Base-by-base conservation (phyloP, 2,888 invertebrate genomes). In the Eilema depressum region DNA sequence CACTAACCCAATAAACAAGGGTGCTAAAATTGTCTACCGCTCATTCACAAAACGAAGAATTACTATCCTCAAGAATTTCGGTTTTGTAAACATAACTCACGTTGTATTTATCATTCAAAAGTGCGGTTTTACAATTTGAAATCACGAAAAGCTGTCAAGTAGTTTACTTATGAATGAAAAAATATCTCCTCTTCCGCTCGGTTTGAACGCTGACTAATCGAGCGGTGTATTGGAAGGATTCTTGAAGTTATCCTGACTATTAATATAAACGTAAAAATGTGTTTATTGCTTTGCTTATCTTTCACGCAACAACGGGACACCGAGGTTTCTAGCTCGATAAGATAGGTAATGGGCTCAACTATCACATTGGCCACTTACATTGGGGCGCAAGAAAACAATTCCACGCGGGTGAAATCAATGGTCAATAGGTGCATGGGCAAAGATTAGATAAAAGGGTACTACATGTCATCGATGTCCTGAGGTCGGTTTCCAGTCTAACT, bases 11-110 rank as follows among this genome's bases (percentile, higher is more conserved):
- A 90, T 88, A 90, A 89, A 87, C 81, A 66, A 74, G 66, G 78
- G 80, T 84, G 85, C 86, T 88, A 85, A 81, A 83, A 80, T 68
- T 70, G 67, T 77, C 80, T 74, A 71, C 74, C 80, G 81, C 79
- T 85, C 90, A 90, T 90, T 90, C 90, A 90, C 87, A 87, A 85
- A 59, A 59, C 77, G 83, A 74, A 73, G 73, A 83, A 88, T 81
- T 86, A 83, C 82, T 75, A 80, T 76, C 71, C 70, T 76, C 76
- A 75, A 82, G 82, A 86, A 88, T 85, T 81, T 79, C 70, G 63
- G 63, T 79, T 83, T 83, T 83, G 78, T 85, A 89, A 88, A 86
- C 86, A 86, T 83, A 77, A 81, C 80, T 75, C 77, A 73, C 77
- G 79, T 79, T 83, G 77, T 78, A 70, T 71, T 75, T 74, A 71